These are phyloP conservation scores for Scaptomyza graminum DNA, from an alignment of 1,140 invertebrate genomes.

Conservation along the genomic window DNA sequence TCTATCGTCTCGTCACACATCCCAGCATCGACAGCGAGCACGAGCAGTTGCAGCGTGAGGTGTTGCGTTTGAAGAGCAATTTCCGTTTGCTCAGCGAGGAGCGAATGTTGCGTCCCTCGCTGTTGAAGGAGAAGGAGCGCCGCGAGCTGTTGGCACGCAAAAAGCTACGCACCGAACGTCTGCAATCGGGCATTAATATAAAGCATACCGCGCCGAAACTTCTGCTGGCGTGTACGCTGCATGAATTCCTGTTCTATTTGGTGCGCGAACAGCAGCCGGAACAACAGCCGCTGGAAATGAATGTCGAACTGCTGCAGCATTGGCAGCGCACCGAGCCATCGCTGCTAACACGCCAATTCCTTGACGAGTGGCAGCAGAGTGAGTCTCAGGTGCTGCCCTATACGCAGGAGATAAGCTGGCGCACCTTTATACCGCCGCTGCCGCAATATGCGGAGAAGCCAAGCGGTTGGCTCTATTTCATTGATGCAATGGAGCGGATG, in stretches of 20 bases:
- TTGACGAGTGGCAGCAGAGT: constrained; percentile 82
- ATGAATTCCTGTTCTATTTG: constrained; percentile 89
- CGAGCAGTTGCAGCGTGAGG: constrained; percentile 50
- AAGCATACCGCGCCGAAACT: constrained; percentile 86
- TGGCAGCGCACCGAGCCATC: constrained; percentile 82
- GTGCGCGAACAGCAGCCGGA: constrained; percentile 85
- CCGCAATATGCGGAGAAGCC: constrained; percentile 87
- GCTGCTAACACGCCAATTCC: constrained; percentile 42
- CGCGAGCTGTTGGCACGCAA: constrained; percentile 12
- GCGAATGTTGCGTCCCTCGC: constrained; percentile 4
- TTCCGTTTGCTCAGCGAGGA: constrained; percentile 61
- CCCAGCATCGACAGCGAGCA: constrained; percentile 69
- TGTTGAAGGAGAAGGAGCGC: constrained; percentile 7
- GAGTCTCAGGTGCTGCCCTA: constrained; percentile 84
- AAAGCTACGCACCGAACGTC: constrained; percentile 24
- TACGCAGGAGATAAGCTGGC: constrained; percentile 86
- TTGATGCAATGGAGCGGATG: constrained; percentile 89
- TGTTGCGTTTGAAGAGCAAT: constrained; percentile 68
- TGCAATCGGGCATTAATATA: background rate
- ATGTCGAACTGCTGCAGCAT: constrained; percentile 81
- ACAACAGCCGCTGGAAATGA: constrained; percentile 77
- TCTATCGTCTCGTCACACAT: constrained; percentile 68
- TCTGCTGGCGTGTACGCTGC: constrained; percentile 87
- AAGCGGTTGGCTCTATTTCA: constrained; percentile 90
- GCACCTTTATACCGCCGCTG: constrained; percentile 90